Percentiles rank a stretch among this genome's conserved stretches.
phyloP scores from a whole-genome alignment of 2,113 vertebrate species.

The Chelonoidis abingdonii region DNA sequence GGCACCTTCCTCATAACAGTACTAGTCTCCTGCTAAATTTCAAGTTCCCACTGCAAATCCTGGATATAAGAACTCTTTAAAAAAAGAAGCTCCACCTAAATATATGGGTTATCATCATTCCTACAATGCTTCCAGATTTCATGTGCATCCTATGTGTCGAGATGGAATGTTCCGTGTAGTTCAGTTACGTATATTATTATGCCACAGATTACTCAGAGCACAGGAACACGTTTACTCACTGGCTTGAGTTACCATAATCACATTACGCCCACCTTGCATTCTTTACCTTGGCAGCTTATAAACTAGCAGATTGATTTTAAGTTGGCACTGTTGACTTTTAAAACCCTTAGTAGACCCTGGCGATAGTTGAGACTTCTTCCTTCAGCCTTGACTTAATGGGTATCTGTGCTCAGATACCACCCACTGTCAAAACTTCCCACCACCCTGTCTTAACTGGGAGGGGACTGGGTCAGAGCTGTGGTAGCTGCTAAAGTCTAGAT shows the following conservation, averaged over 20 bases:
- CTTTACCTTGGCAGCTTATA: conserved; percentile 51
- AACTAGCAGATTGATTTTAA: conserved; percentile 31
- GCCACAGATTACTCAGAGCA: accelerated
- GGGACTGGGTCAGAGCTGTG: accelerated
- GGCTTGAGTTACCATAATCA: accelerated
- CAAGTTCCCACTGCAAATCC: not conserved
- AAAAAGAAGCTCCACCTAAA: too few relatives aligned
- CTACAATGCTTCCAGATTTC: not conserved
- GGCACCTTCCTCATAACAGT: not conserved
- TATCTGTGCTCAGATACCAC: conserved; percentile 20
- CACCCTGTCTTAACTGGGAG: accelerated
- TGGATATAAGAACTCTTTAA: accelerated
- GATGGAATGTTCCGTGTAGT: accelerated
- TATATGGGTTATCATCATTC: not conserved
- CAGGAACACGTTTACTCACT: accelerated
- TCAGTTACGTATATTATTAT: accelerated
- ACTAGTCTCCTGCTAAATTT: not conserved
- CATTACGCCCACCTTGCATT: not conserved
- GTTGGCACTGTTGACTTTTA: not conserved
- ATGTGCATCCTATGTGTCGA: not conserved
- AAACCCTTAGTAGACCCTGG: not conserved
- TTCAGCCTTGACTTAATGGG: not conserved
- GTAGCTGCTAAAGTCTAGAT: not conserved
- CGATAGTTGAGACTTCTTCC: not conserved
- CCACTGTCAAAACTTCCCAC: not conserved